A percentile compares a stretch with the other conserved stretches of the same genome.
Conservation (phyloP, 2,113 vertebrate species). For the Leptocoma aspasia region DNA sequence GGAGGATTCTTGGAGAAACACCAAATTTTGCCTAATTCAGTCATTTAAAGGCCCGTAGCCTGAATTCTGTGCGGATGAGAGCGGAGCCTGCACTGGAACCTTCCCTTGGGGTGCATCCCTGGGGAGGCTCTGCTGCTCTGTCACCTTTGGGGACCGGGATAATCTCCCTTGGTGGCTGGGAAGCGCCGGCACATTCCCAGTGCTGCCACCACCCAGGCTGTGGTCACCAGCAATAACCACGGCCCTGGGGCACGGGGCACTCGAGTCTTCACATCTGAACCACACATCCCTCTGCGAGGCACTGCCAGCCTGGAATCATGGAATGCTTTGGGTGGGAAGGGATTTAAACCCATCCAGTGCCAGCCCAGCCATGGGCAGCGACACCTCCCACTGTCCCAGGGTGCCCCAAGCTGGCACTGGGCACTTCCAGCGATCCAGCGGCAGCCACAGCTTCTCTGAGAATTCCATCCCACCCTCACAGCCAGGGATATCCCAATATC, state of each 20-base stretch:
- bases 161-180: rapidly evolving
- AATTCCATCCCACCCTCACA: rapidly evolving
- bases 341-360: neutral
- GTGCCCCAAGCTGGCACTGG: rapidly evolving
- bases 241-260: neutral
- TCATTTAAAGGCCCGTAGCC: neutral
- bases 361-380: neutral
- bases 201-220: neutral
- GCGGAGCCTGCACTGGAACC: rapidly evolving
- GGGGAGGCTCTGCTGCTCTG: neutral
- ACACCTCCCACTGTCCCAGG: neutral
- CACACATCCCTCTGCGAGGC: rapidly evolving
- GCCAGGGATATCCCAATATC: neutral
- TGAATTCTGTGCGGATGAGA: rapidly evolving
- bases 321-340: neutral
- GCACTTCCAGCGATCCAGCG: neutral
- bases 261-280: rapidly evolving
- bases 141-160: neutral
- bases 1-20: constrained; percentile 59
- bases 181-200: rapidly evolving
- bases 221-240: rapidly evolving
- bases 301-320: rapidly evolving
- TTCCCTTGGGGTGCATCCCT: rapidly evolving
- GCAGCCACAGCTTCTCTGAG: neutral
- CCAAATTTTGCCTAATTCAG: constrained; percentile 54